Evolutionary conservation across 2,797 vertebrate genomes (phyloP).

Genomic region (Poliocrania exsul): DNA sequence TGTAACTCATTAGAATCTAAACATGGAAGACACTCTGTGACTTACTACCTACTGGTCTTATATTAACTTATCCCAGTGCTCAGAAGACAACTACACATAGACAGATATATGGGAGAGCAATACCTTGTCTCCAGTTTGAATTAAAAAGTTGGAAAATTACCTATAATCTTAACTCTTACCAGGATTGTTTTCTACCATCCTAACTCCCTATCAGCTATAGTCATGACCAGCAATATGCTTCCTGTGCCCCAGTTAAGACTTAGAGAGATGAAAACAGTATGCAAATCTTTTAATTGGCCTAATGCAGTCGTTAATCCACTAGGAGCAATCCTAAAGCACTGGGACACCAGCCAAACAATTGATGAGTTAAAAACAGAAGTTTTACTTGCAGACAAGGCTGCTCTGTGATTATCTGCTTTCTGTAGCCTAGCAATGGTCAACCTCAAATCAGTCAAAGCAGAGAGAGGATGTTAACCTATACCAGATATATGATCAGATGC

Average conservation of each 20-base stretch:
- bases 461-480: not conserved
- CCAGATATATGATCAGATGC: not conserved
- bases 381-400: not conserved
- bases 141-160: not conserved
- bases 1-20: not conserved
- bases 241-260: not conserved
- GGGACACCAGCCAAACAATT: not conserved
- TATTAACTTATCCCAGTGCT: not conserved
- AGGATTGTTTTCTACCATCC: not conserved
- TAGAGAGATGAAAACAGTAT: constrained; percentile 1
- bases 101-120: not conserved
- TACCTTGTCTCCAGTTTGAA: not conserved
- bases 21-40: not conserved
- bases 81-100: not conserved
- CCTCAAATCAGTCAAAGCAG: not conserved
- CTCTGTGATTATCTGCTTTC: not conserved
- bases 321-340: not conserved
- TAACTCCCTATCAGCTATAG: not conserved
- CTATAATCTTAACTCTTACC: not conserved
- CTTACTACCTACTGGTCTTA: not conserved
- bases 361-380: not conserved
- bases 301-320: constrained; percentile 35
- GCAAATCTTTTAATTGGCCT: constrained; percentile 47
- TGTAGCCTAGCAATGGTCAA: not conserved
- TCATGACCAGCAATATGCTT: not conserved